Evolutionary conservation across 2,888 invertebrate species (phyloP).

Genomic region (Microplitis deprimator): DNA sequence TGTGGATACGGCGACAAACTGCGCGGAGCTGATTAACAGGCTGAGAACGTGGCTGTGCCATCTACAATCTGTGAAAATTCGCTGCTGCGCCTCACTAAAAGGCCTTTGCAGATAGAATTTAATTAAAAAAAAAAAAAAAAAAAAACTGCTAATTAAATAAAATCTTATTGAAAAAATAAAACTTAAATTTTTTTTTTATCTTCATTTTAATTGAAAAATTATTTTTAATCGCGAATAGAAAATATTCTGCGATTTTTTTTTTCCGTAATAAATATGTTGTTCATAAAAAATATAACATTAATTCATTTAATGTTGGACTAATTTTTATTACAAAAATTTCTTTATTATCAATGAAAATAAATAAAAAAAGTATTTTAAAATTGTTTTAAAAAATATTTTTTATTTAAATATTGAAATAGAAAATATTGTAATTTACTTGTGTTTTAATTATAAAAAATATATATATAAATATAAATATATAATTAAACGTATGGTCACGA

Average conservation of each 20-base stretch:
- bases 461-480: constrained; percentile 18
- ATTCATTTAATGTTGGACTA: not conserved
- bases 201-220: not conserved
- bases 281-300: not conserved
- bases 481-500: constrained; percentile 5
- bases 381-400: not conserved
- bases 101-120: constrained; percentile 58
- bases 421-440: constrained; percentile 12
- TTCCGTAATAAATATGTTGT: not conserved
- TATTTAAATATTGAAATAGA: not conserved
- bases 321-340: not conserved
- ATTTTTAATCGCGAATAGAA: not conserved
- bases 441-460: constrained; percentile 19
- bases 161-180: constrained; percentile 9
- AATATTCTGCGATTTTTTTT: not conserved
- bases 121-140: constrained; percentile 43
- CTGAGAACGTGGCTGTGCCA: constrained; percentile 71
- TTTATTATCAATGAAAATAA: not conserved
- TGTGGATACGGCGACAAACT: constrained; percentile 68
- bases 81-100: constrained; percentile 70
- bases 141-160: constrained; percentile 28
- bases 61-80: constrained; percentile 69
- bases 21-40: constrained; percentile 71
- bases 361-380: not conserved
- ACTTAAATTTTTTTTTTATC: not conserved